Evolutionary conservation across 2,888 invertebrate species (phyloP), one percentile per base, ranked within the genome.

Genomic region (Phyto melanocephala): DNA sequence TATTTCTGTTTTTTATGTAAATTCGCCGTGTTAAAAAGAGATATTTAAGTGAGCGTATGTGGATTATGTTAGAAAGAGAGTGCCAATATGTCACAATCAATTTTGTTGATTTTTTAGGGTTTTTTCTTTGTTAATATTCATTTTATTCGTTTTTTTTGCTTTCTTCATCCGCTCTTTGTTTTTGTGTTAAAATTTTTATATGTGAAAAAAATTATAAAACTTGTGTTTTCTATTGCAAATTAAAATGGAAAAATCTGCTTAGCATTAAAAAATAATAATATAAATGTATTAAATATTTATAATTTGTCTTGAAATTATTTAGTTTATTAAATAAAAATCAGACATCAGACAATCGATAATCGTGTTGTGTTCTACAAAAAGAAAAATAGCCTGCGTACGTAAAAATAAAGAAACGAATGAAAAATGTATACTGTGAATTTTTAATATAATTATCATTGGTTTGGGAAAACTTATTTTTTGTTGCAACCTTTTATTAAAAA

Each of bases 61-160:
- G 20, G 35, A 37, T 33, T 52, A 63, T 47, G 71, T 22, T 11
- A 42, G 71, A 83, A 35, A 72, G 81, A 80, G 83, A 83, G 8
- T 17, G 24, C 62, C 11, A 47, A 11, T 45, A 11, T 13, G 28
- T 35, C 2, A 0, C 0, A 2, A 37, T 71, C 58, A 67, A 52
- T 77, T 80, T 81, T 85, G 83, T 85, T 85, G 84, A 85, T 82
- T 83, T 84, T 84, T 79, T 58, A 74, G 77, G 80, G 63, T 54
- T 82, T 81, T 28, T 83, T 65, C 81, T 78, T 78, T 84, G 83
- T 83, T 70, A 33, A 79, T 33, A 65, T 37, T 60, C 68, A 56
- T 84, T 63, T 77, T 47, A 24, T 58, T 67, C 62, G 60, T 40
- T 67, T 68, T 74, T 52, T 11, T 50, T 22, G 33, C 10, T 45